phyloP scores from a whole-genome alignment of 30 jellyfish, hydroid and myxozoan species.

The Hydractinia symbiolongicarpus region DNA sequence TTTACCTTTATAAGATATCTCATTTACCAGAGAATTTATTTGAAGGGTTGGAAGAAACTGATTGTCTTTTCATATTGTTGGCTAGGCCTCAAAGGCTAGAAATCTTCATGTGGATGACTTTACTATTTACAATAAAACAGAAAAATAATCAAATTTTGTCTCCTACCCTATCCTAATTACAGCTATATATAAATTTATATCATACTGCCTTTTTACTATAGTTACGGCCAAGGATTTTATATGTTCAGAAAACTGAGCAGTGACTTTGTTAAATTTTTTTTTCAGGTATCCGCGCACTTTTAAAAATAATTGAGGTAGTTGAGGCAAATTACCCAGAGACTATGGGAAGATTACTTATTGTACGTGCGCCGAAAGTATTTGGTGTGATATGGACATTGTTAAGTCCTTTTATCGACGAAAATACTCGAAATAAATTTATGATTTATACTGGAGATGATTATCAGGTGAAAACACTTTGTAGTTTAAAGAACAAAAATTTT shows the following conservation, averaged over 20 bases:
- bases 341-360: constrained; percentile 78
- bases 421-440: constrained; percentile 78
- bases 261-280: background rate
- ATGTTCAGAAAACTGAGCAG: too few relatives aligned
- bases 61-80: too few relatives aligned
- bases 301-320: constrained; percentile 91
- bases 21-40: too few relatives aligned
- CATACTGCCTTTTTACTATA: background rate
- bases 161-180: too few relatives aligned
- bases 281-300: constrained; percentile 88
- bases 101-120: too few relatives aligned
- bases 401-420: constrained; percentile 91
- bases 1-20: too few relatives aligned
- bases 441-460: constrained; percentile 98
- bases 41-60: too few relatives aligned
- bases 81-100: too few relatives aligned
- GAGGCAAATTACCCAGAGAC: constrained; percentile 99
- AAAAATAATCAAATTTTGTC: too few relatives aligned
- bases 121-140: too few relatives aligned
- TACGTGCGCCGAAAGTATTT: constrained; percentile 98
- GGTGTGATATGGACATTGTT: constrained; percentile 97
- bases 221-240: background rate
- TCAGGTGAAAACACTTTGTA: constrained; percentile 43
- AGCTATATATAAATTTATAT: background rate
- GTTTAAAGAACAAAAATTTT: too few relatives aligned